Percentiles rank a stretch among this genome's conserved stretches.
phyloP scores from a whole-genome alignment of 2,888 invertebrate genomes.

The Eremobia ochroleuca region DNA sequence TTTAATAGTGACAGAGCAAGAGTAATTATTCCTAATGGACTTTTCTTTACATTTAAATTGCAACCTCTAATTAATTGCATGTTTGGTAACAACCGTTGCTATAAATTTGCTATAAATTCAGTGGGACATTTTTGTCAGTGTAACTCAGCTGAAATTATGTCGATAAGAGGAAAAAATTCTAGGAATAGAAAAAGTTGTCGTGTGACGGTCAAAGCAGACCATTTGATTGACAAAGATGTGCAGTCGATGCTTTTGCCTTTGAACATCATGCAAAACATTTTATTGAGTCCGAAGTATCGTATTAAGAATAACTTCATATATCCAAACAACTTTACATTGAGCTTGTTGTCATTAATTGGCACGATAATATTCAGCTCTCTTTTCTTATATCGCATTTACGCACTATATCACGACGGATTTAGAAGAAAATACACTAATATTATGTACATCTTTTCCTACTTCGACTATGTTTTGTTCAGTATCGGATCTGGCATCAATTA shows the following conservation, averaged over 20 bases:
- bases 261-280: slow-evolving; percentile 26
- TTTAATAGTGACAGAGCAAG: not conserved
- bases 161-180: not conserved
- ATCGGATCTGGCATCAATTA: slow-evolving; percentile 26
- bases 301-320: slow-evolving; percentile 25
- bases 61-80: slow-evolving; percentile 5
- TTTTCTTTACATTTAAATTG: not conserved
- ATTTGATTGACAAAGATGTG: slow-evolving; percentile 29
- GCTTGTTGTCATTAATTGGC: slow-evolving; percentile 11
- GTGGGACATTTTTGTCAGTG: not conserved
- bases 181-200: not conserved
- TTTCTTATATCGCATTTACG: slow-evolving; percentile 33
- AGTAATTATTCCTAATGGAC: slow-evolving; percentile 12
- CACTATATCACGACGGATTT: not conserved
- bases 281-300: slow-evolving; percentile 30
- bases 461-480: slow-evolving; percentile 24
- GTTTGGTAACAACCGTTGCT: not conserved
- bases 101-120: not conserved
- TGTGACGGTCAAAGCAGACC: not conserved
- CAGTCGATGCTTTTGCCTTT: slow-evolving; percentile 37
- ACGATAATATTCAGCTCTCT: not conserved
- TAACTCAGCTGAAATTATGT: slow-evolving; percentile 13
- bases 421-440: not conserved
- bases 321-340: slow-evolving; percentile 6
- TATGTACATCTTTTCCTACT: slow-evolving; percentile 20